Evolutionary conservation across 2,888 invertebrate species (phyloP).

Genomic region (Oligia strigilis): DNA sequence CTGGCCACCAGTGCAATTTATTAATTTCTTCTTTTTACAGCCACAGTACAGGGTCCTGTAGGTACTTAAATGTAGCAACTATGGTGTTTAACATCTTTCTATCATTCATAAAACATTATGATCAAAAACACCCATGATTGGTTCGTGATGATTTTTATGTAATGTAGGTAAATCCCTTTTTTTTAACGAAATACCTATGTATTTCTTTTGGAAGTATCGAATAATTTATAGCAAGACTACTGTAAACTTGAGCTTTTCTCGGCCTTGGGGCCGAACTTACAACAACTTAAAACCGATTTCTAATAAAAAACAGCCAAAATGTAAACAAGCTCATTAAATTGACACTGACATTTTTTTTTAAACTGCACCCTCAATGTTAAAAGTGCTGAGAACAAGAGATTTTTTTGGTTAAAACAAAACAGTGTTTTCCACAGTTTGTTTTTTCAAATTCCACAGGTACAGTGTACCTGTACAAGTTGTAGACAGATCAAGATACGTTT

Average conservation of each 20-base stretch:
- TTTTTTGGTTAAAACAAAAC: background rate
- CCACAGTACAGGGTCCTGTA: slow-evolving; percentile 95
- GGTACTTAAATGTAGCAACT: slow-evolving; percentile 96
- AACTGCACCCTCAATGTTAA: background rate
- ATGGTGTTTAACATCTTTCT: slow-evolving; percentile 97
- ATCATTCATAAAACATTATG: slow-evolving; percentile 95
- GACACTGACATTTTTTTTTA: background rate
- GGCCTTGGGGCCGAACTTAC: background rate
- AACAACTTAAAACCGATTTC: background rate
- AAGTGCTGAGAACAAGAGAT: background rate
- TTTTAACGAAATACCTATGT: slow-evolving; percentile 1
- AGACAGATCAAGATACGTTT: background rate
- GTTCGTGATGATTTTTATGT: slow-evolving; percentile 6
- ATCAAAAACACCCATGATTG: slow-evolving; percentile 73
- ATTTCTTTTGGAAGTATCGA: slow-evolving; percentile 19
- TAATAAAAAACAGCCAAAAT: background rate
- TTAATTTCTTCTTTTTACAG: slow-evolving; percentile 97
- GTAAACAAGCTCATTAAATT: slow-evolving; percentile 28
- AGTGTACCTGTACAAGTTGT: background rate
- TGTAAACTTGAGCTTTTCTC: slow-evolving; percentile 24
- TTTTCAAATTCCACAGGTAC: too few species aligned
- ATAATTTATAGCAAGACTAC: slow-evolving; percentile 23
- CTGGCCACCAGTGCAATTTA: slow-evolving; percentile 97
- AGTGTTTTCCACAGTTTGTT: too few species aligned
- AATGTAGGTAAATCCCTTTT: background rate